Conservation (phyloP, 2,888 invertebrate species). For the Chrysotoxum bicinctum region DNA sequence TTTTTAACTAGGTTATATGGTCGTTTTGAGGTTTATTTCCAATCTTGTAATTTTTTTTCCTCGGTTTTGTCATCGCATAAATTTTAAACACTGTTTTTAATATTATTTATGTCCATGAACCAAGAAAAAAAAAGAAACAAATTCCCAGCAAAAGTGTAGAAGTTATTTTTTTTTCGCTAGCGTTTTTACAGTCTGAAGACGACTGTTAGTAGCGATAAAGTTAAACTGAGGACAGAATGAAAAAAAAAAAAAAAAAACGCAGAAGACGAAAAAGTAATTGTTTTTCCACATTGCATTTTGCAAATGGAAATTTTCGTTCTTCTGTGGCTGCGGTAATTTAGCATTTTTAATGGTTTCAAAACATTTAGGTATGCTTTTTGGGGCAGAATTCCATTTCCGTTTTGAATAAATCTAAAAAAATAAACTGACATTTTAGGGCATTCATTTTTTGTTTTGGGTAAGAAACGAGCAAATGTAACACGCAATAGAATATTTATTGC, state of each 20-base stretch:
- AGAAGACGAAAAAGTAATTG: constrained; percentile 52
- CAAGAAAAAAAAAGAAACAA: constrained; percentile 30
- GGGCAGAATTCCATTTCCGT: constrained; percentile 67
- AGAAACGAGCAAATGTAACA: constrained; percentile 33
- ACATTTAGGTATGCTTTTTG: constrained; percentile 49
- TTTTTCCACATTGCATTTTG: constrained; percentile 59
- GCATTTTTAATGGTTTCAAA: constrained; percentile 64
- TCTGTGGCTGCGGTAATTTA: constrained; percentile 46
- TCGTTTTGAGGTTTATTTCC: constrained; percentile 52
- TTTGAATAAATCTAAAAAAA: constrained; percentile 68
- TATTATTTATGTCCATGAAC: constrained; percentile 63
- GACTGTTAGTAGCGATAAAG: constrained; percentile 68
- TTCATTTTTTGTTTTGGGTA: constrained; percentile 2
- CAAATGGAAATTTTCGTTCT: constrained; percentile 35
- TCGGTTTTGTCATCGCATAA: constrained; percentile 73
- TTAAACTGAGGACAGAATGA: constrained; percentile 25
- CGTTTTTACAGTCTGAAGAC: constrained; percentile 24
- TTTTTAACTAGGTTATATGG: constrained; percentile 67
- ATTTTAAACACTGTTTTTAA: constrained; percentile 73
- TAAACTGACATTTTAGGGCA: constrained; percentile 25
- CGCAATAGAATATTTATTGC: constrained; percentile 65
- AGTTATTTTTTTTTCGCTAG: constrained; percentile 4
- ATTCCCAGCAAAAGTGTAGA: constrained; percentile 10
- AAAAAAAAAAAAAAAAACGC: neutral
- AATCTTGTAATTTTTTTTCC: constrained; percentile 45